phyloP scores from a whole-genome alignment of 2,888 invertebrate species.

The Drosophila silvestris region DNA sequence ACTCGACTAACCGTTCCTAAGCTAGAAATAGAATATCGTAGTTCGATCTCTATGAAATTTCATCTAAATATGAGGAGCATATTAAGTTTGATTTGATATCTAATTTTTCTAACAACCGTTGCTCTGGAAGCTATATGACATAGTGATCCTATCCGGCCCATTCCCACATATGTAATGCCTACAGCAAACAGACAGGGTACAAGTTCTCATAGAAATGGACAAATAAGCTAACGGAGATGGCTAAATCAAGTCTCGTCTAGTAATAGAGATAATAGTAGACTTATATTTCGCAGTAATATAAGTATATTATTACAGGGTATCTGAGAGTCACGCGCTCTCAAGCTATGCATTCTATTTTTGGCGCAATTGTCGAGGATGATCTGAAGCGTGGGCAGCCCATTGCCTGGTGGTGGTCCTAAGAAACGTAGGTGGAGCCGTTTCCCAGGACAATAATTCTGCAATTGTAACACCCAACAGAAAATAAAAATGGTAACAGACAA shows the following conservation, averaged over 20 bases:
- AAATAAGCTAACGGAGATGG: neutral
- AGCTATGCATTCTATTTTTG: neutral
- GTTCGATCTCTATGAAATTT: neutral
- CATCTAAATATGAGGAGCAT: neutral
- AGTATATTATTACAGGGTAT: neutral
- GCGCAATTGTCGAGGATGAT: neutral
- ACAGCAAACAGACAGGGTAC: neutral
- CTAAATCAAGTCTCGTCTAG: neutral
- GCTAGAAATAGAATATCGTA: neutral
- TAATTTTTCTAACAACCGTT: neutral
- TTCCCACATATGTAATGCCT: neutral
- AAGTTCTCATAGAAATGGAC: neutral
- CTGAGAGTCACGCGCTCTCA: neutral
- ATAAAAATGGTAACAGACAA: constrained; percentile 34
- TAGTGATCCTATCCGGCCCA: neutral
- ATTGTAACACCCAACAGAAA: constrained; percentile 66
- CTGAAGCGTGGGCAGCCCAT: constrained; percentile 14
- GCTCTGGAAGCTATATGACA: neutral
- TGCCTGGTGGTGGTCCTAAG: constrained; percentile 66
- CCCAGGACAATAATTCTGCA: constrained; percentile 81
- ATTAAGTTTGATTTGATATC: neutral
- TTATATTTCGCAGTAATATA: neutral
- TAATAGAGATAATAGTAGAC: too few relatives aligned
- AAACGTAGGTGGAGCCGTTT: constrained; percentile 74
- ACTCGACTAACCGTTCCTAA: neutral